Conservation (phyloP, 35 echinoderm and acorn worm genomes). For the Ptychodera flava region DNA sequence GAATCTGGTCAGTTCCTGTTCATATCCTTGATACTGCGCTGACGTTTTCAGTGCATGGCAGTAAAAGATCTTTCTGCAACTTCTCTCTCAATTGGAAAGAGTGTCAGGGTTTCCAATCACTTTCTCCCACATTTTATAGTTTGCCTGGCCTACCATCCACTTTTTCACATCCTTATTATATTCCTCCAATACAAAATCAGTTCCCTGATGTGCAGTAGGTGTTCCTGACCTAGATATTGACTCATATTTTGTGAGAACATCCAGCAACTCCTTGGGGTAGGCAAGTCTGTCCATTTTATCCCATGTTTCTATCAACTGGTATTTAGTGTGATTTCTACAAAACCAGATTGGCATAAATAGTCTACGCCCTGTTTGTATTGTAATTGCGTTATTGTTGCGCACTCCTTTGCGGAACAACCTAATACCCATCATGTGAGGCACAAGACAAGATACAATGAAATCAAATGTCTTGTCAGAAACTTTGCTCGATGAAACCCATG, state of each 20-base stretch:
- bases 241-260: neutral
- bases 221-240: neutral
- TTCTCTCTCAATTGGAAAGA: neutral
- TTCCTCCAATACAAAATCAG: neutral
- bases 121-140: neutral
- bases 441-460: neutral
- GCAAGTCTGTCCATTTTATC: neutral
- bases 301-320: neutral
- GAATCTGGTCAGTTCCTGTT: neutral
- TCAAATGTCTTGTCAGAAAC: neutral
- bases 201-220: neutral
- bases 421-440: neutral
- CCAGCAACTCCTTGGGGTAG: neutral
- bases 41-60: neutral
- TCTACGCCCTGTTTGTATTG: neutral
- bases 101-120: neutral
- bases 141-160: neutral
- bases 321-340: too few species aligned
- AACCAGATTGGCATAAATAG: neutral
- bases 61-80: neutral
- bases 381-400: neutral
- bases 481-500: neutral
- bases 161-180: neutral
- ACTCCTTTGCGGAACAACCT: neutral
- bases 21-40: neutral